phyloP scores from a whole-genome alignment of 2,113 vertebrate genomes.

The Octodon degus region DNA sequence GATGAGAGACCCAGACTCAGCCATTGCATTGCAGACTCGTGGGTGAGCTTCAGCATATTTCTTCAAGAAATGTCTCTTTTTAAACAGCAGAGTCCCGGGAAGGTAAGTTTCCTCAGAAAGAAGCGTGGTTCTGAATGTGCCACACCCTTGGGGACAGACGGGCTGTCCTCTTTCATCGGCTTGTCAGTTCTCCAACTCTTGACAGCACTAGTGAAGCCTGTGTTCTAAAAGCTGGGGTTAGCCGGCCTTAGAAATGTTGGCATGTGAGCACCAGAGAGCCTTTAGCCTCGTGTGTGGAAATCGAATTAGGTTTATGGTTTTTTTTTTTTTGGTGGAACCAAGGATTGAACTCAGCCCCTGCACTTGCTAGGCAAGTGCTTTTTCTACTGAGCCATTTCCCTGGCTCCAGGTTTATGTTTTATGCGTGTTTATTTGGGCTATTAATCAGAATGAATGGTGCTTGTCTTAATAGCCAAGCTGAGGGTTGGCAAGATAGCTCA shows the following conservation, averaged over 20 bases:
- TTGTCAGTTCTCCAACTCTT: neutral
- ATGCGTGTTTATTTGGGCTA: neutral
- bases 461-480: neutral
- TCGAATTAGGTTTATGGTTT: neutral
- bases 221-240: neutral
- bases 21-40: conserved; percentile 91
- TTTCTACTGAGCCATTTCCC: too few species aligned
- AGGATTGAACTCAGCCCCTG: too few species aligned
- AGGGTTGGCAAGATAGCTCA: neutral
- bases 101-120: conserved; percentile 87
- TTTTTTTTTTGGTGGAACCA: too few species aligned
- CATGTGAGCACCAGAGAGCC: neutral
- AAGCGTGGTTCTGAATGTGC: neutral
- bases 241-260: neutral
- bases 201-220: neutral
- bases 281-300: neutral
- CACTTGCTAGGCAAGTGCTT: too few species aligned
- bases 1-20: conserved; percentile 89
- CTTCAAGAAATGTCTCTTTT: conserved; percentile 96
- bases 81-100: conserved; percentile 98
- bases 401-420: conserved; percentile 5
- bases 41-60: conserved; percentile 92
- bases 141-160: neutral
- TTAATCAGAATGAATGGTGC: conserved; percentile 20
- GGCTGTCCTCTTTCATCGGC: neutral